Conservation (phyloP, 1,140 invertebrate species). For the Panagrolaimus sp. region DNA sequence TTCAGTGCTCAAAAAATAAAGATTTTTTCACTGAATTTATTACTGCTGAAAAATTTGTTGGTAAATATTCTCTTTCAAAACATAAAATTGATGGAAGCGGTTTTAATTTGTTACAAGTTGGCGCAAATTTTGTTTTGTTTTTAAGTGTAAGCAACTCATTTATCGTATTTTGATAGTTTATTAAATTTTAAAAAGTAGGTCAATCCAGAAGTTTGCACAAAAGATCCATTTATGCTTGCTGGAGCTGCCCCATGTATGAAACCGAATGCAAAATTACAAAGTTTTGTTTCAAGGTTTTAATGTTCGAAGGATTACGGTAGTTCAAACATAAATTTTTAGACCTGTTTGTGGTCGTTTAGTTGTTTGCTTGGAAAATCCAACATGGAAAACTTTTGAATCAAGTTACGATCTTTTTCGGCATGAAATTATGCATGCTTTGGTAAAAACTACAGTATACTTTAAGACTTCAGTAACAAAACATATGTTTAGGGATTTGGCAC, state of each 20-base stretch:
- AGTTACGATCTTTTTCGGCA: conserved; percentile 33
- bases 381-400: conserved; percentile 23
- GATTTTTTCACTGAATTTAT: neutral
- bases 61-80: neutral
- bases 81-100: neutral
- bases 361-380: conserved; percentile 26
- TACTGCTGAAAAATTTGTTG: neutral
- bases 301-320: no score
- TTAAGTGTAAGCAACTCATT: neutral
- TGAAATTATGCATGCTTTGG: conserved; percentile 35
- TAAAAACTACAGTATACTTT: neutral
- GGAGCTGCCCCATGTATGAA: neutral
- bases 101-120: neutral
- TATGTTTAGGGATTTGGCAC: conserved; percentile 28
- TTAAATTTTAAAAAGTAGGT: neutral
- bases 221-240: conserved; percentile 4
- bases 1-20: neutral
- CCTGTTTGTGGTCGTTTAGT: conserved; percentile 28
- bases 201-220: neutral
- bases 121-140: conserved; percentile 3
- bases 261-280: neutral
- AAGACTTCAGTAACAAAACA: neutral
- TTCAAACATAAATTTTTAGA: conserved; percentile 1
- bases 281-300: neutral
- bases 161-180: neutral